Percentiles rank a stretch among this genome's conserved stretches.
Conservation (phyloP, 2,888 invertebrate genomes). For the Oxycera nigricornis region DNA sequence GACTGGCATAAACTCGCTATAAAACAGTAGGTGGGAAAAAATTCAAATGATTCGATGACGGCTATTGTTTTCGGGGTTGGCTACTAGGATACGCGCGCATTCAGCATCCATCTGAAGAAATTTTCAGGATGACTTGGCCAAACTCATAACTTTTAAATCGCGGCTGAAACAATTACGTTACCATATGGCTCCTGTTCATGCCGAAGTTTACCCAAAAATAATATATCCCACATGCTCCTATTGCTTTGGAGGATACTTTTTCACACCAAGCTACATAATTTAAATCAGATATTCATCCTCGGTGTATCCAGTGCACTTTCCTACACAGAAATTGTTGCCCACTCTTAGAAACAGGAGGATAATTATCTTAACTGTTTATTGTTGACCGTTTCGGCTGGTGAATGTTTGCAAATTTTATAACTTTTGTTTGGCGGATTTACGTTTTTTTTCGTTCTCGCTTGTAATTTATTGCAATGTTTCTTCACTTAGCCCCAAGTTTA, state of each 20-base stretch:
- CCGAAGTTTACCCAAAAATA: not conserved
- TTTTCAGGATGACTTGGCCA: conserved; percentile 31
- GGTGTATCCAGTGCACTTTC: not conserved
- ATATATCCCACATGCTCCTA: not conserved
- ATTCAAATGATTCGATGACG: conserved; percentile 28
- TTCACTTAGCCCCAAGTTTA: not conserved
- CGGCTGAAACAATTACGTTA: not conserved
- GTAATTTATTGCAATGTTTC: conserved; percentile 29
- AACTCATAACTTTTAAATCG: not conserved
- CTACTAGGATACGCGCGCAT: not conserved
- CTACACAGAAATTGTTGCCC: not conserved
- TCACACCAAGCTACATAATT: too few species aligned
- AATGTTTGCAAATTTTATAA: conserved; percentile 27
- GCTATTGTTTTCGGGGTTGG: conserved; percentile 26
- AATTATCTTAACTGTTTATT: conserved; percentile 23
- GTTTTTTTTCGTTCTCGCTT: not conserved
- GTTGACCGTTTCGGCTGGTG: not conserved
- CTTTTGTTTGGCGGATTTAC: conserved; percentile 22
- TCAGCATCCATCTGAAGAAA: not conserved
- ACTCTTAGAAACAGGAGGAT: not conserved
- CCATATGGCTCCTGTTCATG: not conserved
- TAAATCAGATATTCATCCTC: not conserved
- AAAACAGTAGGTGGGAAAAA: conserved; percentile 39
- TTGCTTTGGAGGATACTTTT: too few species aligned
- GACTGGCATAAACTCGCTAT: conserved; percentile 35